Evolutionary conservation across 2,797 vertebrate genomes (phyloP), one percentile per base, ranked within the genome.

Genomic region (Pseudotriccus pelzelni): DNA sequence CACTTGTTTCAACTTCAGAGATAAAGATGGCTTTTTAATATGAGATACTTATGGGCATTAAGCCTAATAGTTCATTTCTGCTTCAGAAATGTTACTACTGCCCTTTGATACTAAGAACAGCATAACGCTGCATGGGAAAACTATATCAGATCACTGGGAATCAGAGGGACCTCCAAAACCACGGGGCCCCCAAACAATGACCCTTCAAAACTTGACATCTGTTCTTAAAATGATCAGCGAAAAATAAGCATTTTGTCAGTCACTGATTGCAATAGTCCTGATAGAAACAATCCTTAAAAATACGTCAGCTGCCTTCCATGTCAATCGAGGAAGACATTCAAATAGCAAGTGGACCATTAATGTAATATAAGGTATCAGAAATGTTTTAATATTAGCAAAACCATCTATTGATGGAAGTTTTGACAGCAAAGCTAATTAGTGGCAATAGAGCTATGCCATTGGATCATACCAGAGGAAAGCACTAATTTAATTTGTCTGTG

Each of bases 201-300:
- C 25, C 14, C 24, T 82, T 89, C 59, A 68, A 58, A 74, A 43
- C 3, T 19, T 82, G 7, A 1, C 22, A 63, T 27, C 41, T 32
- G 12, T 27, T 82, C 63, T 70, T 70, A 39, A 88, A 85, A 79
- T 12, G 20, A 59, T 32, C 64, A 58, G 7, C 47, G 37, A 79
- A 34, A 3, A 58, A 5, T 17, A 59, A 90, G 56, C 14, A 46
- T 46, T 80, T 56, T 72, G 15, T 62, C 55, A 81, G 49, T 32
- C 60, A 74, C 1, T 52, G 28, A 49, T 13, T 74, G 58, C 47
- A 86, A 62, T 11, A 79, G 53, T 37, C 60, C 12, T n/a, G 64
- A 56, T 36, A 62, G 47, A 76, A 77, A 6, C 11, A 81, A 75
- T 41, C 15, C 23, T 93, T 60, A 46, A 69, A 94, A 88, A 63